Base-by-base conservation (phyloP, 2,888 invertebrate species). In the Stenodera caucasica region DNA sequence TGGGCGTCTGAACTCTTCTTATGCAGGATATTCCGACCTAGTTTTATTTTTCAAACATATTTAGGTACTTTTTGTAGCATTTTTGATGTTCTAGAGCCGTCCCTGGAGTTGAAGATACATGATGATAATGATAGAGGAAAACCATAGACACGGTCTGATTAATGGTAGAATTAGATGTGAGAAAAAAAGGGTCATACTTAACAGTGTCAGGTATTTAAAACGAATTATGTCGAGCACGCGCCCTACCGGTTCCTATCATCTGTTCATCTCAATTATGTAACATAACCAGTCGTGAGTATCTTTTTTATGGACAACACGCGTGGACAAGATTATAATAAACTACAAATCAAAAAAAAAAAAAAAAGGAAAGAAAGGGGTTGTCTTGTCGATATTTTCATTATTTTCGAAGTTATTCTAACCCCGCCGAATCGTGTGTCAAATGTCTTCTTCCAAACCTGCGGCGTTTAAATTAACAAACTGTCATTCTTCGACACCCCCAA, bases 241-340 rank as follows among this genome's bases (percentile, higher is more conserved):
- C 69, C 69, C 65, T 71, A 74, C 74, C 75, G 74, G 75, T 74
- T 75, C 61, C 69, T 71, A 72, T 76, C 74, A 75, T 76, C 75
- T 75, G 75, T 72, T 73, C 76, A 75, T 75, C 74, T 74, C 68
- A 70, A 68, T 69, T 70, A 68, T 65, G 65, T 61, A 60, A 26
- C 26, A 2, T 26, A 26, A 4, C 2, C 69, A 65, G 61, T 64
- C 62, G 58, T 65, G 65, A 65, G 67, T 69, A 66, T 71, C 69
- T 71, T 69, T 69, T 67, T 68, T 70, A 72, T 63, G 57, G 50
- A 53, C 60, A 67, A 33, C 40, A 57, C 70, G 69, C 69, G 71
- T 69, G 72, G 72, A 72, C 69, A 71, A 70, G 71, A 71, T 64
- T 69, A n/a, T n/a, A n/a, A n/a, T n/a, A n/a, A n/a, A n/a, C n/a